Conservation (phyloP, 2,888 invertebrate genomes). For the Melieria omissa region DNA sequence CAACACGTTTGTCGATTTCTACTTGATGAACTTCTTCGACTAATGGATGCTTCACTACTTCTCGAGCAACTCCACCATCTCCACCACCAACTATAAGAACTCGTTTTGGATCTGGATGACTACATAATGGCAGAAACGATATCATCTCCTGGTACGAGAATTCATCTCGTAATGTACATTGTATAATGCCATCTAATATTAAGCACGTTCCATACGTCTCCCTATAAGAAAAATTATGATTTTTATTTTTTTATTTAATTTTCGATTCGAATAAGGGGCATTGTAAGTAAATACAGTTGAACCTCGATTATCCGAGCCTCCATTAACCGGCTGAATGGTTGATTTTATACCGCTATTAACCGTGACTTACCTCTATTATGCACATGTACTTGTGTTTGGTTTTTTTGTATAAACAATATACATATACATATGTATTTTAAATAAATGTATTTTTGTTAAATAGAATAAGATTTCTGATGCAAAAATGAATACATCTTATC, state of each 20-base stretch:
- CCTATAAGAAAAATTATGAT: slow-evolving; percentile 45
- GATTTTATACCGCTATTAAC: too few relatives aligned
- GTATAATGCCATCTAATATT: slow-evolving; percentile 95
- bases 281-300: not conserved
- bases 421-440: too few relatives aligned
- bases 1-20: slow-evolving; percentile 94
- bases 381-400: too few relatives aligned
- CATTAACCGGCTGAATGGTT: too few relatives aligned
- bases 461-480: too few relatives aligned
- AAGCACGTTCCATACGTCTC: slow-evolving; percentile 81
- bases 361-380: too few relatives aligned
- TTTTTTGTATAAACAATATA: too few relatives aligned
- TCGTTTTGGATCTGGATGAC: slow-evolving; percentile 89
- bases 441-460: too few relatives aligned
- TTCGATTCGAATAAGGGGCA: not conserved
- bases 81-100: slow-evolving; percentile 97
- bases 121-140: slow-evolving; percentile 89
- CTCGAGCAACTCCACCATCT: slow-evolving; percentile 96
- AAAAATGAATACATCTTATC: too few relatives aligned
- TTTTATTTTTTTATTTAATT: not conserved
- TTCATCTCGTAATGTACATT: slow-evolving; percentile 96
- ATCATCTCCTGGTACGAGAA: slow-evolving; percentile 99
- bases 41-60: slow-evolving; percentile 90
- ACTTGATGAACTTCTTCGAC: slow-evolving; percentile 91
- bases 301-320: not conserved